Conservation (phyloP, 30 jellyfish, hydroid and myxozoan genomes). For the Chrysaora quinquecirrha region DNA sequence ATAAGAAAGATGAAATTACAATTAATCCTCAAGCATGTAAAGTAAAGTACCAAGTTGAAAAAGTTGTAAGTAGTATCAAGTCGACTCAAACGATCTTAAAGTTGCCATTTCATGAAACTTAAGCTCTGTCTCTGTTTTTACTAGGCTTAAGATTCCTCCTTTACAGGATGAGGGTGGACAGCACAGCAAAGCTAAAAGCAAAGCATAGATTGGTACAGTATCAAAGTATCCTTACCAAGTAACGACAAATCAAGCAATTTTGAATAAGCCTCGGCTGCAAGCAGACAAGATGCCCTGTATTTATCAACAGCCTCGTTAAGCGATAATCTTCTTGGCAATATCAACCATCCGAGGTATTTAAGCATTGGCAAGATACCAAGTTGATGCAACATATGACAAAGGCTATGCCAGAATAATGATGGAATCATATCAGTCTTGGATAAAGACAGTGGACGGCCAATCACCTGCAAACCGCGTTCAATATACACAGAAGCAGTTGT, state of each 20-base stretch:
- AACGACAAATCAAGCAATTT: slow-evolving; percentile 41
- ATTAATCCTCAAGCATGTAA: no score
- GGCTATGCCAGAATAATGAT: slow-evolving; percentile 58
- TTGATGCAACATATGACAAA: slow-evolving; percentile 53
- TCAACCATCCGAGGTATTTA: slow-evolving; percentile 69
- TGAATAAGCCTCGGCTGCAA: slow-evolving; percentile 63
- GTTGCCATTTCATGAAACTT: no score
- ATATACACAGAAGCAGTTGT: slow-evolving; percentile 22
- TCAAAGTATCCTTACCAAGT: slow-evolving; percentile 30
- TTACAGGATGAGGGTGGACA: no score
- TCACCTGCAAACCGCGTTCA: slow-evolving; percentile 66
- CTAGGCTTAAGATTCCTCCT: no score
- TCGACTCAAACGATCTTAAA: no score
- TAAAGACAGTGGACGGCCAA: slow-evolving; percentile 71
- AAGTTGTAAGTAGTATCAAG: no score
- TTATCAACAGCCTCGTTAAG: slow-evolving; percentile 31
- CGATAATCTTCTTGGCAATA: slow-evolving; percentile 68
- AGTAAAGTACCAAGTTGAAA: no score
- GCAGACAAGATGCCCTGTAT: slow-evolving; percentile 38
- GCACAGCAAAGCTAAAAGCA: no score
- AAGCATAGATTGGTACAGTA: no score
- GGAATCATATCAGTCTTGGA: slow-evolving; percentile 56
- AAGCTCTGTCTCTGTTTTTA: no score
- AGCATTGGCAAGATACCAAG: slow-evolving; percentile 54
- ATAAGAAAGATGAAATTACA: no score